phyloP scores from a whole-genome alignment of 53 echinoderm and acorn worm genomes.

The Astropecten irregularis region DNA sequence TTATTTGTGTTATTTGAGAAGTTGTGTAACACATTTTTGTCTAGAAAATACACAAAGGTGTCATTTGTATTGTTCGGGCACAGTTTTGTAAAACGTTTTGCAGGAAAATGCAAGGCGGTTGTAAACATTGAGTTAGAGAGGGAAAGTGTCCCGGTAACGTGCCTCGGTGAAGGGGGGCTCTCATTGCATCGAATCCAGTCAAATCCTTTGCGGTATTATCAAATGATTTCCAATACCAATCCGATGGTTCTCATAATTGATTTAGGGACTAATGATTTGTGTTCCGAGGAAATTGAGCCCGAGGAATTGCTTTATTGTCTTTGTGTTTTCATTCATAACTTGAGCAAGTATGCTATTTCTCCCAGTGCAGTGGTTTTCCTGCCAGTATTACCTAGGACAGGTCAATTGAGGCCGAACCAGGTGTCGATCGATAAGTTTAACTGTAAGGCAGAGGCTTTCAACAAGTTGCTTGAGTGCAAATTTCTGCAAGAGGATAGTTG shows the following conservation, averaged over 20 bases:
- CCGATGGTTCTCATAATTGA: not conserved
- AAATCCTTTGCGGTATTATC: not conserved
- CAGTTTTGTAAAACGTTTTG: constrained; percentile 4
- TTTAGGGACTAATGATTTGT: constrained; percentile 12
- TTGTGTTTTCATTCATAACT: not conserved
- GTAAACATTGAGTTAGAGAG: not conserved
- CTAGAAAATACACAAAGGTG: too few relatives aligned
- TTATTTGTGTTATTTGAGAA: too few relatives aligned
- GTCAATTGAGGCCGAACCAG: not conserved
- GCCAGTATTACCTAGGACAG: constrained; percentile 30
- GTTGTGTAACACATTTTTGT: too few relatives aligned
- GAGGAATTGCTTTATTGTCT: not conserved
- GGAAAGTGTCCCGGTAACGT: not conserved
- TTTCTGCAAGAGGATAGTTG: constrained; percentile 1
- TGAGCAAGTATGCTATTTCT: not conserved
- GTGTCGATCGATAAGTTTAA: constrained; percentile 21
- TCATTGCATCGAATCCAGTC: not conserved
- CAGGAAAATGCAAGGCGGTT: not conserved
- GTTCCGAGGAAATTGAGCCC: not conserved
- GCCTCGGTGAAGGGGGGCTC: not conserved
- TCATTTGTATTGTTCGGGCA: constrained; percentile 2
- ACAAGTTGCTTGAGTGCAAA: not conserved
- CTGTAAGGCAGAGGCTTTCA: not conserved
- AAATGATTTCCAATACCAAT: not conserved
- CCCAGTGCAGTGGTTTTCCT: constrained; percentile 6